Evolutionary conservation across 2,888 invertebrate genomes (phyloP).

Genomic region (Cryptus armator): DNA sequence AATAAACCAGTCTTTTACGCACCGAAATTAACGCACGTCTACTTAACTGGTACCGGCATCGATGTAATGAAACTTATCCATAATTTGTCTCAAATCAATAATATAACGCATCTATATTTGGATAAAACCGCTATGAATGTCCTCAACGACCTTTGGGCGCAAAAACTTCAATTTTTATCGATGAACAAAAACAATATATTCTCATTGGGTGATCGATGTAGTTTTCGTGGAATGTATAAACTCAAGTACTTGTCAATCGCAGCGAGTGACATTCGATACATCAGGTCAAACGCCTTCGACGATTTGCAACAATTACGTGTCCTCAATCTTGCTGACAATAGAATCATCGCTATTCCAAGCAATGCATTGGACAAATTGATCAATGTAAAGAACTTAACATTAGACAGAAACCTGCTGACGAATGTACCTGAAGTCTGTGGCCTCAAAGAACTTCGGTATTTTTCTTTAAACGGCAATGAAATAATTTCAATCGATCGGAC

Average conservation of each 20-base stretch:
- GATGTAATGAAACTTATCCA: not conserved
- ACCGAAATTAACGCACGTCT: not conserved
- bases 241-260: not conserved
- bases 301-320: not conserved
- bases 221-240: not conserved
- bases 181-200: not conserved
- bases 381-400: conserved; percentile 4
- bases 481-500: not conserved
- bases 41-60: not conserved
- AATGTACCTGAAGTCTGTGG: conserved; percentile 6
- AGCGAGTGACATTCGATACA: not conserved
- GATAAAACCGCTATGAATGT: not conserved
- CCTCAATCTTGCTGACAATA: not conserved
- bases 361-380: conserved; percentile 26
- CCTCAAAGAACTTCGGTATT: not conserved
- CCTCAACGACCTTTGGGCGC: not conserved
- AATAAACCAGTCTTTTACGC: not conserved
- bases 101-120: not conserved
- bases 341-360: not conserved
- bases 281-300: not conserved
- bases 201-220: not conserved
- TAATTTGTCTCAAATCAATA: not conserved
- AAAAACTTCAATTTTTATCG: not conserved
- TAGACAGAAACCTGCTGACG: conserved; percentile 13
- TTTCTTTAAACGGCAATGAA: conserved; percentile 22